Evolutionary conservation across 2,113 vertebrate genomes (phyloP).

Genomic region (Pyrgilauda ruficollis): DNA sequence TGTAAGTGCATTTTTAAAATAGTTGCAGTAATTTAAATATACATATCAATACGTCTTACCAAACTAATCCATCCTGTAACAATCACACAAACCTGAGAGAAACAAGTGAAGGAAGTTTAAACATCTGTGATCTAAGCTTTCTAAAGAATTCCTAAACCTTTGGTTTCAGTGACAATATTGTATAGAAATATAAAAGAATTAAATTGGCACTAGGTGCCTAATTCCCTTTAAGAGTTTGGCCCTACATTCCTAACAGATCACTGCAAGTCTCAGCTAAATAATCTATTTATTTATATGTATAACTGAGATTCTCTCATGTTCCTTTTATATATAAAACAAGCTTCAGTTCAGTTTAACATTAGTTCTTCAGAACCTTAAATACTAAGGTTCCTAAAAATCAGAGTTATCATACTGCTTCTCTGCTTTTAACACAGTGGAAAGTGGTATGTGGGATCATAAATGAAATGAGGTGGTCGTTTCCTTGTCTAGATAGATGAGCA

Average conservation of each 20-base stretch:
- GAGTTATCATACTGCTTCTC: background rate
- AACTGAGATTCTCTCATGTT: background rate
- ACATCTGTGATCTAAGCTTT: background rate
- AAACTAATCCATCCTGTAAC: background rate
- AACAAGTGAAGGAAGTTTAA: background rate
- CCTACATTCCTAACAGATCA: background rate
- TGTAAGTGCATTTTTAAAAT: background rate
- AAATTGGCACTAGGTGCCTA: background rate
- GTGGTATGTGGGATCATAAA: background rate
- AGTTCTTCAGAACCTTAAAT: background rate
- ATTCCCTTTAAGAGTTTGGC: background rate
- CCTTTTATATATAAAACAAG: background rate
- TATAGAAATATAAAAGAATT: background rate
- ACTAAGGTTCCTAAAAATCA: background rate
- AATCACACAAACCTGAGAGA: background rate
- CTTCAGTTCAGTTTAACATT: background rate
- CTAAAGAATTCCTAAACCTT: background rate
- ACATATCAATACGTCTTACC: background rate
- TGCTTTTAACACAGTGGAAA: background rate
- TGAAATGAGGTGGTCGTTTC: background rate
- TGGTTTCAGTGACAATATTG: background rate
- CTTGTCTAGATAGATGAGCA: background rate
- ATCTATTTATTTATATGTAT: background rate
- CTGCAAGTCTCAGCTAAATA: background rate
- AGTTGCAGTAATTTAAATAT: background rate